Evolutionary conservation across 1,140 invertebrate species (phyloP).

Genomic region (Elysia chlorotica): DNA sequence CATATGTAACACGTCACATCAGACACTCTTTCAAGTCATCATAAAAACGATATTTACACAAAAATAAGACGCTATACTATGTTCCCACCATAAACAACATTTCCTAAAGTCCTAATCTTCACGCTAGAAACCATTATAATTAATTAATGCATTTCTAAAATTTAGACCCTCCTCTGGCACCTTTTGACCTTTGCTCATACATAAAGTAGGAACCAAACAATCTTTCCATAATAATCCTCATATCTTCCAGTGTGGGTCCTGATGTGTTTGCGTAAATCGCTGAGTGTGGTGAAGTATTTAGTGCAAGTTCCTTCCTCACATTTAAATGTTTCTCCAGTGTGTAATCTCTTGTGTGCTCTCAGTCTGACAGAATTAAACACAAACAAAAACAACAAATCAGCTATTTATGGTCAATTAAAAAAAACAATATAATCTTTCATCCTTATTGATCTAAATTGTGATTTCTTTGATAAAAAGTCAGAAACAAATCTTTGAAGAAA

Average conservation of each 20-base stretch:
- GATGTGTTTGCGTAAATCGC: slow-evolving; percentile 91
- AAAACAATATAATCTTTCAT: not conserved
- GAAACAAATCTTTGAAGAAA: no score
- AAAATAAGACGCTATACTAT: no score
- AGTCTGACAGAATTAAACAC: slow-evolving; percentile 68
- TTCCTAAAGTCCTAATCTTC: no score
- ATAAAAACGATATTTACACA: no score
- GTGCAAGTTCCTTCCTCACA: slow-evolving; percentile 82
- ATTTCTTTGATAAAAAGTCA: no score
- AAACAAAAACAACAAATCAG: not conserved
- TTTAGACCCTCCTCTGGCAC: not conserved
- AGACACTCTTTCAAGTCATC: no score
- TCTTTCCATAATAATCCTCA: no score
- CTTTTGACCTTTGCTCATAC: not conserved
- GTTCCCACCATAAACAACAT: no score
- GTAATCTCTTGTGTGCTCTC: slow-evolving; percentile 87
- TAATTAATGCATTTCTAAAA: not conserved
- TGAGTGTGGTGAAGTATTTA: slow-evolving; percentile 92
- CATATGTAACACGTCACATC: no score
- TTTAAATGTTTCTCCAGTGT: slow-evolving; percentile 95
- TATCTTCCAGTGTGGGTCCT: slow-evolving; percentile 90
- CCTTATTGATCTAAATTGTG: no score
- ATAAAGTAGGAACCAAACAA: not conserved
- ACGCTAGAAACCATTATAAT: no score
- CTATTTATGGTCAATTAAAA: not conserved